Evolutionary conservation across 2,888 invertebrate genomes (phyloP), one percentile per base, ranked within the genome.

Genomic region (Athetis lepigone): DNA sequence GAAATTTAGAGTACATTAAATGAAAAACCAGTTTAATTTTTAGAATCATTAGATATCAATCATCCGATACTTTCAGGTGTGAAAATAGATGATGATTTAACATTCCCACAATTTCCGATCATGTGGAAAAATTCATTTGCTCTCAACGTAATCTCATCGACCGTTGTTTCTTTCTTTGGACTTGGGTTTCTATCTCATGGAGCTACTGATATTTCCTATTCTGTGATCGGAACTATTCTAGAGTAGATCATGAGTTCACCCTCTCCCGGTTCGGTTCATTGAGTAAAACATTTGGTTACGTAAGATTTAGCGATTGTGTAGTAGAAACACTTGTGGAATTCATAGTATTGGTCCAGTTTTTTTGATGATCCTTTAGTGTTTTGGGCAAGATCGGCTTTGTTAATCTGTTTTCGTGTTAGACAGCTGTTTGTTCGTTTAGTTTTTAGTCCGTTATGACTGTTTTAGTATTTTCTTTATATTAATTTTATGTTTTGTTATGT

Each of bases 201-300:
- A 9, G 7, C 43, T 72, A 56, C 76, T 72, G 71, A 21, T 16
- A 19, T 70, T 13, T 21, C n/a, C 39, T 70, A 37, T 47, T 11
- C 6, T 47, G 18, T 64, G 64, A 39, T 60, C n/a, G 39, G 64
- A 79, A 83, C 86, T 87, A 87, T 85, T 86, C 81, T 83, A 77
- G 85, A 83, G 83, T 81, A 86, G 86, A 85, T 85, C 87, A 84
- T 82, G 82, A 82, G 81, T 82, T 74, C 83, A 83, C 79, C 80
- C 82, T 81, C 85, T 62, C 79, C 76, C 74, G 66, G 56, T 71
- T 66, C 75, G 76, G 80, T 83, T 79, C 85, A 85, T 85, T 84
- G 83, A 85, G 80, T 78, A 83, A 83, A 81, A 77, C 80, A 72
- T 70, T 66, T 60, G 70, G 75, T 83, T 81, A 82, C 77, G 76